phyloP scores from a whole-genome alignment of 1,140 invertebrate genomes.

The Stratiolaelaps scimitus region DNA sequence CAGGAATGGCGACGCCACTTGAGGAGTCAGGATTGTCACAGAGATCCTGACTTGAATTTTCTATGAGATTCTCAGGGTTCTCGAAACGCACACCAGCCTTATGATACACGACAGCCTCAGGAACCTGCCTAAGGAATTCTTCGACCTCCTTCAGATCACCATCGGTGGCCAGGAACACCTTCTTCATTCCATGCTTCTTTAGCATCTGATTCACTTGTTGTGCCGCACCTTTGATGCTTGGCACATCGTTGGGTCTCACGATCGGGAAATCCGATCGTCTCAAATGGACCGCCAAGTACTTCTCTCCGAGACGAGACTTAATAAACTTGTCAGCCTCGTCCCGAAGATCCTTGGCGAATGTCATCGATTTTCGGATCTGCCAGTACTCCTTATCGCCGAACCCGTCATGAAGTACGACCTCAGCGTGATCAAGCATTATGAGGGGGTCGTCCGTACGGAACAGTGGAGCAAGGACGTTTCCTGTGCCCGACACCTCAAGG shows the following conservation, averaged over 20 bases:
- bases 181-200: slow-evolving; percentile 48
- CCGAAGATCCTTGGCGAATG: slow-evolving; percentile 4
- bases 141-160: slow-evolving; percentile 42
- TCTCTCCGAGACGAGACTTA: slow-evolving; percentile 25
- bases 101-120: slow-evolving; percentile 9
- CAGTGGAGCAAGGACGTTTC: slow-evolving; percentile 48
- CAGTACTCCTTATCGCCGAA: slow-evolving; percentile 74
- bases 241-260: slow-evolving; percentile 53
- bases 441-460: slow-evolving; percentile 34
- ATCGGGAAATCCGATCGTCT: slow-evolving; percentile 67
- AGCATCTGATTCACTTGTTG: slow-evolving; percentile 54
- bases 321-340: slow-evolving; percentile 12
- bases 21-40: neutral
- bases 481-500: slow-evolving; percentile 68
- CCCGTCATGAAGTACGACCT: slow-evolving; percentile 69
- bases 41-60: slow-evolving; percentile 9
- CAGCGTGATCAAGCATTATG: slow-evolving; percentile 70
- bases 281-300: slow-evolving; percentile 60
- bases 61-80: slow-evolving; percentile 27
- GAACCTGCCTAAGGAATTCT: slow-evolving; percentile 21
- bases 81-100: slow-evolving; percentile 30
- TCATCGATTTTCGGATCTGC: slow-evolving; percentile 47
- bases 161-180: slow-evolving; percentile 72
- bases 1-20: slow-evolving; percentile 1
- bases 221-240: slow-evolving; percentile 55